phyloP scores from a whole-genome alignment of 1,140 invertebrate species.

The Trialeurodes vaporariorum region DNA sequence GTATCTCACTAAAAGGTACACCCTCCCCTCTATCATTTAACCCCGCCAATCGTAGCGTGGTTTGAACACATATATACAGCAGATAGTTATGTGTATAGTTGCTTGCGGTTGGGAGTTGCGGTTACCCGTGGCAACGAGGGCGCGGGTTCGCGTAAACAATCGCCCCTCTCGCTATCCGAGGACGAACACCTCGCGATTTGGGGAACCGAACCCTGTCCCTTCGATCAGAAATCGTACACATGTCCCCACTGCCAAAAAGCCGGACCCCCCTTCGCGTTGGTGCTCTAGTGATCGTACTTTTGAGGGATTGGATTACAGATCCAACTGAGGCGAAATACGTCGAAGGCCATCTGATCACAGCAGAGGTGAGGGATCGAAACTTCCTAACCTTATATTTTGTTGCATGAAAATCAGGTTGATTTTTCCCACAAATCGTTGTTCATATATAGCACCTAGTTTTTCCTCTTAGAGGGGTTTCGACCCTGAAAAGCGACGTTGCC shows the following conservation, averaged over 20 bases:
- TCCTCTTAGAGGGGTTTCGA: background rate
- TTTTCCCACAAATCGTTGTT: conserved; percentile 4
- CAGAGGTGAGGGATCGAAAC: conserved; percentile 7
- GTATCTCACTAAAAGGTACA: no score
- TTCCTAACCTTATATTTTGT: no score
- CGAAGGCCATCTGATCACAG: conserved; percentile 12
- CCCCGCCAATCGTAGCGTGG: no score
- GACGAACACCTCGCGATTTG: background rate
- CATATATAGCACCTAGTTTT: no score
- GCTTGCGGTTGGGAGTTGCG: background rate
- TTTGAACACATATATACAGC: no score
- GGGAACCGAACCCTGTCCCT: no score
- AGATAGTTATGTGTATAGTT: no score
- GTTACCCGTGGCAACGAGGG: background rate
- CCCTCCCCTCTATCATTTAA: no score
- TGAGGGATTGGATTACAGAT: background rate
- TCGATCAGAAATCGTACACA: background rate
- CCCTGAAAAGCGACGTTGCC: background rate
- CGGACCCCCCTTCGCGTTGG: no score
- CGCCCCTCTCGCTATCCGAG: background rate
- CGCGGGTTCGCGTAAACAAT: background rate
- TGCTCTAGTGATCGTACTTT: background rate
- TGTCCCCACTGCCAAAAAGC: background rate
- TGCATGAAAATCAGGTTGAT: no score
- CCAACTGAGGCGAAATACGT: background rate